Conservation (phyloP, 2,113 vertebrate genomes). For the Australoheros scitulus region DNA sequence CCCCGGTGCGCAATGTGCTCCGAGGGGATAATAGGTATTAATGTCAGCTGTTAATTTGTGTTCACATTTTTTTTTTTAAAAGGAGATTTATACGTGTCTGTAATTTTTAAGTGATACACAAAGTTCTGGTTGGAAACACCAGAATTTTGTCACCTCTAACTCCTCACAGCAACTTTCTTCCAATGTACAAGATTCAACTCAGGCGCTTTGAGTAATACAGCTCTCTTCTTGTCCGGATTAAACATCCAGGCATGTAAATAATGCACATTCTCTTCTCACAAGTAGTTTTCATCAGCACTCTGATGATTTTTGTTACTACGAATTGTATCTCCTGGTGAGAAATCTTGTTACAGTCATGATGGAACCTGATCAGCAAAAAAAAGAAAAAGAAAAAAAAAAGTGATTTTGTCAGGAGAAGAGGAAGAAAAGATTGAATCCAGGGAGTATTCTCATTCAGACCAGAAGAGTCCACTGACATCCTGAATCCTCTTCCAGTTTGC, state of each 20-base stretch:
- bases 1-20: constrained; percentile 33
- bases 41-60: not conserved
- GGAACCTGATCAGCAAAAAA: not conserved
- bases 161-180: not conserved
- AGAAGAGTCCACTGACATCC: not conserved
- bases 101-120: not conserved
- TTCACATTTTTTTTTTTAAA: not conserved
- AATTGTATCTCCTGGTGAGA: not conserved
- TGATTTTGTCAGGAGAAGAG: not conserved
- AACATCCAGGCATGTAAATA: not conserved
- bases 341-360: not conserved
- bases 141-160: not conserved
- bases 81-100: not conserved
- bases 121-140: not conserved
- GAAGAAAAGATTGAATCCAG: not conserved
- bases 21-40: not conserved
- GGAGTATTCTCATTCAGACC: not conserved
- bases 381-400: not conserved
- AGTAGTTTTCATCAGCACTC: not conserved
- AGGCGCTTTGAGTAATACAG: not conserved
- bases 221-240: not conserved
- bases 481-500: constrained; percentile 21
- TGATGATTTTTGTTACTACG: not conserved
- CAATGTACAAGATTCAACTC: not conserved
- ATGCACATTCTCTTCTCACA: not conserved